These are phyloP conservation scores for Strigamia maritima DNA, from an alignment of 2,888 invertebrate genomes.

Conservation along the genomic window DNA sequence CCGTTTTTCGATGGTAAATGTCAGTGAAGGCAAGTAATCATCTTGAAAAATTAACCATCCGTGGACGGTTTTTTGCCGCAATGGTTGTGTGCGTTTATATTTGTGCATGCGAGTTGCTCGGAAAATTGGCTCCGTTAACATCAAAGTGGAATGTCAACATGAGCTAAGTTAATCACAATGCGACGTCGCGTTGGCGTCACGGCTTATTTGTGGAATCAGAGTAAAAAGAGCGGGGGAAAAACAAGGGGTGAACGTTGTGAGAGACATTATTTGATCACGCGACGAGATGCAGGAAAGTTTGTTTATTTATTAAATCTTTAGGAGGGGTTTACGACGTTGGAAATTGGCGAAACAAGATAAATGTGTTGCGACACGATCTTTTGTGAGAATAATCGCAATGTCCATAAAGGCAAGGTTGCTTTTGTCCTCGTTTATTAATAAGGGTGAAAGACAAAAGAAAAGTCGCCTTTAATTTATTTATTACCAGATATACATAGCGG, in stretches of 20 bases:
- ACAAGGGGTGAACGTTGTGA: not conserved
- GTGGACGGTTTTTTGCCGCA: conserved; percentile 6
- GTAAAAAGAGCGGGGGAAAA: not conserved
- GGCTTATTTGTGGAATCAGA: conserved; percentile 18
- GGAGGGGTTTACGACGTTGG: conserved; percentile 2
- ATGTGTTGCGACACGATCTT: conserved; percentile 1
- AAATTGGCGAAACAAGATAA: conserved; percentile 6
- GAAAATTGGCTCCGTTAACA: conserved; percentile 33
- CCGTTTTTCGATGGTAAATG: not conserved
- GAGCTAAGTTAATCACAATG: conserved; percentile 22
- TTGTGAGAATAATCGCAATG: conserved; percentile 6
- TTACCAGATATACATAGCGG: conserved; percentile 15
- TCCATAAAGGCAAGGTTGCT: conserved; percentile 1
- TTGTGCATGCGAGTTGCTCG: conserved; percentile 12
- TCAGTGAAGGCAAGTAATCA: conserved; percentile 9
- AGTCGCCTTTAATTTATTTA: conserved; percentile 10
- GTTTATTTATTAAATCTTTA: conserved; percentile 2
- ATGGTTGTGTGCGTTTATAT: conserved; percentile 10
- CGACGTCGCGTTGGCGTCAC: conserved; percentile 17
- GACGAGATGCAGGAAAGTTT: conserved; percentile 1
- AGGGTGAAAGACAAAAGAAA: not conserved
- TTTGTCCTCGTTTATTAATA: conserved; percentile 15
- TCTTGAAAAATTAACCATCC: conserved; percentile 31
- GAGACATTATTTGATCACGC: not conserved
- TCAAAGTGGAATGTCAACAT: conserved; percentile 35